Percentiles rank a stretch among this genome's conserved stretches.
These are phyloP conservation scores for Emydura subglobosa DNA, from an alignment of 2,113 vertebrate genomes.

Conservation along the genomic window DNA sequence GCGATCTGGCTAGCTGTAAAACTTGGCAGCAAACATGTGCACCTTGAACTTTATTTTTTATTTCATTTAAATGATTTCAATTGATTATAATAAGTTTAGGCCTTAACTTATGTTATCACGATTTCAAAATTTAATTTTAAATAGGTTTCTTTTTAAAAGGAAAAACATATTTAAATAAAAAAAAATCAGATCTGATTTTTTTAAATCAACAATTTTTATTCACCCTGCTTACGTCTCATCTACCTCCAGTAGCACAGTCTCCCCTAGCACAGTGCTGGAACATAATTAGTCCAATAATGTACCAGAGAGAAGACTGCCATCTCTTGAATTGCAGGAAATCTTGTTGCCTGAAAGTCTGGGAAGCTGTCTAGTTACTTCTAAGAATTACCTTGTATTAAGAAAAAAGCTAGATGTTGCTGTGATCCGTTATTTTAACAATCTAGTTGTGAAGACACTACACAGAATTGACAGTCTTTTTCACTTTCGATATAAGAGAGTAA, in stretches of 20 bases:
- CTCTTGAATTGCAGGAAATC: not conserved
- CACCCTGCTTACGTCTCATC: not conserved
- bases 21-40: not conserved
- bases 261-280: not conserved
- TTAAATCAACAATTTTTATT: not conserved
- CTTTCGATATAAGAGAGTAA: not conserved
- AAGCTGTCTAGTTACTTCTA: not conserved
- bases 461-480: rapidly evolving
- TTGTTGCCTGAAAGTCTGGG: not conserved
- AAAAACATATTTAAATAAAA: not conserved
- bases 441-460: not conserved
- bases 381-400: not conserved
- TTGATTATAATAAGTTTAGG: not conserved
- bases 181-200: not conserved
- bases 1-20: not conserved
- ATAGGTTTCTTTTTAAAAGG: not conserved
- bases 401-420: not conserved
- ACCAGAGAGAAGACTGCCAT: not conserved
- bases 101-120: not conserved
- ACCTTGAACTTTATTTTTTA: not conserved
- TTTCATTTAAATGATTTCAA: not conserved
- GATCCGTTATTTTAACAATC: not conserved
- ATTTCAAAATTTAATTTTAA: not conserved
- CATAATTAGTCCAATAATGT: not conserved
- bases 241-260: not conserved